Evolutionary conservation across 2,797 vertebrate genomes (phyloP).

Genomic region (Danio kyathit): DNA sequence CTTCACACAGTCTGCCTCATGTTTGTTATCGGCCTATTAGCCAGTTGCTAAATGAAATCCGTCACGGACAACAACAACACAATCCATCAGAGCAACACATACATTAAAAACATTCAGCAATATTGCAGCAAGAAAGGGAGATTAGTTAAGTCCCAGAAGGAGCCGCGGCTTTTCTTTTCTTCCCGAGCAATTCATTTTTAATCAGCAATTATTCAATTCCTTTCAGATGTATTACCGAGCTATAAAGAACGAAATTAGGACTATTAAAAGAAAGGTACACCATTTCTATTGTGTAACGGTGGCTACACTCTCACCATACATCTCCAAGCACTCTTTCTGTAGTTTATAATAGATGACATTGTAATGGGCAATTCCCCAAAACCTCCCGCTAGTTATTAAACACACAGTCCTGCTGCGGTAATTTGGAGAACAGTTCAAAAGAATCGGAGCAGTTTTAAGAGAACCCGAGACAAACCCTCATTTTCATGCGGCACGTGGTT

Average conservation of each 20-base stretch:
- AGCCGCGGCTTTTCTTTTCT: constrained; percentile 9
- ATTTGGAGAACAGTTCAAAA: constrained; percentile 25
- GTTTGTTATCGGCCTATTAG: constrained; percentile 25
- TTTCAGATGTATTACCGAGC: constrained; percentile 39
- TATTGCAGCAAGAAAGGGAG: constrained; percentile 27
- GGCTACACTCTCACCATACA: constrained; percentile 18
- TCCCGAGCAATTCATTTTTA: constrained; percentile 33
- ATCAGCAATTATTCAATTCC: constrained; percentile 40
- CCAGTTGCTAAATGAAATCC: constrained; percentile 70
- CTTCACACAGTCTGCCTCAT: constrained; percentile 5
- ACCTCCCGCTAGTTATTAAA: constrained; percentile 34
- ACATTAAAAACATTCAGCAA: constrained; percentile 11
- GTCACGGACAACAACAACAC: constrained; percentile 68
- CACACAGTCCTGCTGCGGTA: constrained; percentile 21
- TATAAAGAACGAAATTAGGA: constrained; percentile 20
- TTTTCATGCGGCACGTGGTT: constrained; percentile 11
- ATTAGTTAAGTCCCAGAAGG: constrained; percentile 33
- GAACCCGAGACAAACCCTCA: constrained; percentile 3
- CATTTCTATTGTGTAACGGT: constrained; percentile 30
- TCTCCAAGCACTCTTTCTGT: constrained; percentile 4
- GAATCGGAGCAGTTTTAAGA: constrained; percentile 22
- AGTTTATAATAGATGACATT: constrained; percentile 38
- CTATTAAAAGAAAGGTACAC: constrained; percentile 39
- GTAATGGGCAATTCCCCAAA: constrained; percentile 30
- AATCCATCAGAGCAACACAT: constrained; percentile 74